Percentiles rank a stretch among this genome's conserved stretches.
These are phyloP conservation scores for Pardalotus punctatus DNA, from an alignment of 2,113 vertebrate genomes.

Conservation along the genomic window DNA sequence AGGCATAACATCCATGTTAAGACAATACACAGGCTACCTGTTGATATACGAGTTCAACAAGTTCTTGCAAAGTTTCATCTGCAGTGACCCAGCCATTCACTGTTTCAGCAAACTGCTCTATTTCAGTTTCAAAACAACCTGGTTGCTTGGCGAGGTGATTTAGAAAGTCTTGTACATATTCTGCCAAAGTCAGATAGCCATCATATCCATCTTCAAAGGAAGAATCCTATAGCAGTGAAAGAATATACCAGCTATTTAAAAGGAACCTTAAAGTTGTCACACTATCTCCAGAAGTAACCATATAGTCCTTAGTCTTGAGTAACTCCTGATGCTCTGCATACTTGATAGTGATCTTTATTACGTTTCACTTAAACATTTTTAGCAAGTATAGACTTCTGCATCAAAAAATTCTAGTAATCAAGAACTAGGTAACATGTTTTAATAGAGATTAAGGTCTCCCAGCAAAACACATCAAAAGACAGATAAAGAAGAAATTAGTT, in stretches of 20 bases:
- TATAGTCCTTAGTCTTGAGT: background rate
- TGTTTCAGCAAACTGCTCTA: conserved; percentile 80
- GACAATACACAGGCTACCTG: conserved; percentile 75
- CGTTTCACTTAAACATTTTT: background rate
- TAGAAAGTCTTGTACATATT: conserved; percentile 88
- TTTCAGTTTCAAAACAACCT: conserved; percentile 89
- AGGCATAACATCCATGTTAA: background rate
- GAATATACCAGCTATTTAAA: background rate
- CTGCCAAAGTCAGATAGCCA: conserved; percentile 76
- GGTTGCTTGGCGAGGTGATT: conserved; percentile 88
- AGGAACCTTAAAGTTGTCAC: background rate
- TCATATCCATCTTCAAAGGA: conserved; percentile 78
- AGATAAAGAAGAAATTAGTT: background rate
- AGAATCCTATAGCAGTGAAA: conserved; percentile 51
- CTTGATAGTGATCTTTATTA: background rate
- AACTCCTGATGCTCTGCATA: background rate
- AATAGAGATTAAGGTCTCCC: background rate
- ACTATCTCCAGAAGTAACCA: background rate
- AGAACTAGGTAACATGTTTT: background rate
- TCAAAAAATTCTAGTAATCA: background rate
- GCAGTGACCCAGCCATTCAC: conserved; percentile 85
- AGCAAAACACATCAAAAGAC: background rate
- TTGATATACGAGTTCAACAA: conserved; percentile 90
- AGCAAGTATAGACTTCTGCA: background rate
- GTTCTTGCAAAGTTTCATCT: conserved; percentile 83